Evolutionary conservation across 2,113 vertebrate species (phyloP).

Genomic region (Trematomus loennbergii): DNA sequence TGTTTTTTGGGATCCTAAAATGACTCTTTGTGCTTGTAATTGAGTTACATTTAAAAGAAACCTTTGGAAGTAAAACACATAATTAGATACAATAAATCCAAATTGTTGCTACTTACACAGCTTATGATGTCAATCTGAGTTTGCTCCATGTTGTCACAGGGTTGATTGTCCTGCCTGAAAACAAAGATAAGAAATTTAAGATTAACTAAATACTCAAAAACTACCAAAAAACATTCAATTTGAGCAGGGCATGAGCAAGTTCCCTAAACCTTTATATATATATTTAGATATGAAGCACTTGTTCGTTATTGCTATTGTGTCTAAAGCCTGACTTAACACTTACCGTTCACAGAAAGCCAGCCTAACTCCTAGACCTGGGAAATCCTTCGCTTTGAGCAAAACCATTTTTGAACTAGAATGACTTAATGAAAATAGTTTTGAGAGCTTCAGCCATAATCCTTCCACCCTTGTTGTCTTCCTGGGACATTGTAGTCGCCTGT

Average conservation of each 20-base stretch:
- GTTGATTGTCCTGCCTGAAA: conserved; percentile 78
- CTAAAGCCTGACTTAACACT: not conserved
- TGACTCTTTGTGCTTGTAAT: not conserved
- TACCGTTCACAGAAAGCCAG: not conserved
- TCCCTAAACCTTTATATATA: not conserved
- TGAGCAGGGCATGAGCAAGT: not conserved
- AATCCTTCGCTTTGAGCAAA: not conserved
- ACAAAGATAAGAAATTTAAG: not conserved
- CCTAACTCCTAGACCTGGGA: too few relatives aligned
- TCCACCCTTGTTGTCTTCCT: not conserved
- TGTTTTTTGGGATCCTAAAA: not conserved
- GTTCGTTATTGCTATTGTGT: not conserved
- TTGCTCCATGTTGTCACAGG: conserved; percentile 76
- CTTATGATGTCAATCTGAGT: conserved; percentile 65
- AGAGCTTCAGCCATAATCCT: conserved; percentile 5
- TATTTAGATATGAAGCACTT: not conserved
- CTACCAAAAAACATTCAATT: too few relatives aligned
- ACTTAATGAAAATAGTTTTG: not conserved
- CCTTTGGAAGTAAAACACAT: not conserved
- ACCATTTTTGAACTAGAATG: not conserved
- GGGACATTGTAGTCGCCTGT: not conserved
- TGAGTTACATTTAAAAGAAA: not conserved
- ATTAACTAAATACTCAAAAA: not conserved
- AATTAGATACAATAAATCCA: not conserved
- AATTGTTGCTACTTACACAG: conserved; percentile 72